phyloP scores from a whole-genome alignment of 2,113 vertebrate genomes.

The Diadophis punctatus region DNA sequence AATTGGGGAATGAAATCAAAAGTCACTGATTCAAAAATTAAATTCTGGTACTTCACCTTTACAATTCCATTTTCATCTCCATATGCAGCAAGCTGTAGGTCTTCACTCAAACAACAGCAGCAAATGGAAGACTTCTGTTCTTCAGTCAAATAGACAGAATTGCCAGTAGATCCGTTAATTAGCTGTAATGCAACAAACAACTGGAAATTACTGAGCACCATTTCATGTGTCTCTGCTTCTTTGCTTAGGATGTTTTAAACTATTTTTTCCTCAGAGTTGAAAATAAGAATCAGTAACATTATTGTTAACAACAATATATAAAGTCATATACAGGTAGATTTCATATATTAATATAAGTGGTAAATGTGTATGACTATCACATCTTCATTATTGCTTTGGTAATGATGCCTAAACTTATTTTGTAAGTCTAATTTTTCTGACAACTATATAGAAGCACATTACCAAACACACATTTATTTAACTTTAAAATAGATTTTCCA shows the following conservation, averaged over 20 bases:
- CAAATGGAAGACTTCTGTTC: constrained; percentile 74
- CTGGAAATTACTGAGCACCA: background rate
- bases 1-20: background rate
- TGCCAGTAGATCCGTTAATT: constrained; percentile 74
- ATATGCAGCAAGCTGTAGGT: constrained; percentile 70
- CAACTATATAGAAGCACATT: background rate
- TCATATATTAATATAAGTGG: background rate
- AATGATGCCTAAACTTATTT: background rate
- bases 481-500: background rate
- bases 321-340: background rate
- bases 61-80: constrained; percentile 80
- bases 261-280: background rate
- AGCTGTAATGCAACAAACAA: constrained; percentile 73
- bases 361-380: background rate
- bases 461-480: background rate
- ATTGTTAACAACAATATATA: background rate
- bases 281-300: background rate
- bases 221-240: background rate
- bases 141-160: constrained; percentile 73
- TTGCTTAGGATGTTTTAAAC: background rate
- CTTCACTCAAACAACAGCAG: constrained; percentile 78
- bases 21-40: background rate
- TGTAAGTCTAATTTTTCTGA: background rate
- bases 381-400: background rate
- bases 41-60: constrained; percentile 70